Conservation (phyloP, 1,140 invertebrate genomes). For the Drosophila nasuta region DNA sequence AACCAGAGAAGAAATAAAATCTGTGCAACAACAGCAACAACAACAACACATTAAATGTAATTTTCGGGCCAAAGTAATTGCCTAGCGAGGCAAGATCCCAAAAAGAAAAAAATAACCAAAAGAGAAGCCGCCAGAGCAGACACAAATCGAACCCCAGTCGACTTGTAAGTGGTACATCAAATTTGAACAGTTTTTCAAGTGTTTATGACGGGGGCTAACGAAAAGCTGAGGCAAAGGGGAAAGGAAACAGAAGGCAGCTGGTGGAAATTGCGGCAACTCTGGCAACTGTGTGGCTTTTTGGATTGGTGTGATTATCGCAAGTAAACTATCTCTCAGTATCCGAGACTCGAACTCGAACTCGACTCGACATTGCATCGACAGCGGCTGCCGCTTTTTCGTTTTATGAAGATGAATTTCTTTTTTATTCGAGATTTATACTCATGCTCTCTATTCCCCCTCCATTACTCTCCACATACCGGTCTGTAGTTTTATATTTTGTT, state of each 20-base stretch:
- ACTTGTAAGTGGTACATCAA: constrained; percentile 75
- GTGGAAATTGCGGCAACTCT: constrained; percentile 19
- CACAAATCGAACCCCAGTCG: constrained; percentile 27
- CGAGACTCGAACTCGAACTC: not conserved
- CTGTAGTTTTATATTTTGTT: not conserved
- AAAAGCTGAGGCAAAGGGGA: not conserved
- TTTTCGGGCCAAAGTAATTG: constrained; percentile 50
- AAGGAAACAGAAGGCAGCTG: not conserved
- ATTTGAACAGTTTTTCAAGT: constrained; percentile 78
- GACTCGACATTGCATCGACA: constrained; percentile 14
- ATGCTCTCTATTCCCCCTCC: not conserved
- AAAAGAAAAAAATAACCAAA: constrained; percentile 2
- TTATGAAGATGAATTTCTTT: constrained; percentile 81
- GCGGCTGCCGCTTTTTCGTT: constrained; percentile 56
- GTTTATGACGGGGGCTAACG: constrained; percentile 48
- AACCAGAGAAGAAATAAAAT: constrained; percentile 43
- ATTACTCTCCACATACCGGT: not conserved
- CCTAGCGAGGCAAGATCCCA: constrained; percentile 5
- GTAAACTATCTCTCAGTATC: constrained; percentile 72
- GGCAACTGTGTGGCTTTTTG: constrained; percentile 30
- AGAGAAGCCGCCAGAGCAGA: constrained; percentile 48
- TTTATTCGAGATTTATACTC: constrained; percentile 70
- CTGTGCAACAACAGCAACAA: constrained; percentile 43
- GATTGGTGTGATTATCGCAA: constrained; percentile 69
- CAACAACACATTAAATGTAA: constrained; percentile 68